Evolutionary conservation across 2,888 invertebrate species (phyloP), one percentile per base, ranked within the genome.

Genomic region (Tetragonisca angustula): DNA sequence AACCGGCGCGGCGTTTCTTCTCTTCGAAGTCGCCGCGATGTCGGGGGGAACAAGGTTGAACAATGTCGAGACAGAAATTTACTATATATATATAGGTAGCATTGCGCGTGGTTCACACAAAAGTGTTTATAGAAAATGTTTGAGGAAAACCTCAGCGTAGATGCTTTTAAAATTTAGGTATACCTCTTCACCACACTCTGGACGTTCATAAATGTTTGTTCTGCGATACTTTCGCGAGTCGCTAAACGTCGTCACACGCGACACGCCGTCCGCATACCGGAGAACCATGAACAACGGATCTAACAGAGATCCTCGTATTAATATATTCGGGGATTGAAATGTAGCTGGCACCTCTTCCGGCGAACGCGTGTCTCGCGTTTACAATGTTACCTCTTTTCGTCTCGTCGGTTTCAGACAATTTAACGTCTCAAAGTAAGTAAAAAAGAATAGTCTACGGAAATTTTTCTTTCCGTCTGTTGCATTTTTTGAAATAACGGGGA

Each of bases 1-100:
- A 85, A 87, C 87, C 85, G 84, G 84, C 81, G 79, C 85, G 84
- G 84, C 81, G 79, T 87, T 80, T 82, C 85, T 81, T 85, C 84
- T 87, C 84, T 81, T 86, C 70, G 71, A 83, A 21, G 76, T 79
- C 80, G 80, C 76, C 65, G 68, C 27, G 72, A 72, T 71, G 52
- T 36, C 65, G 64, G 69, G 69, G 68, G 52, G 79, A 71, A 80
- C 83, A 80, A 73, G 80, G 83, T 79, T 79, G 83, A 73, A 76
- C 68, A 79, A 76, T 74, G 68, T 78, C 21, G 65, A 56, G 6
- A 56, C 67, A 70, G 62, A 68, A 24, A n/a, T n/a, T 59, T 24
- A 59, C n/a, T 5, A 2, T 43, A 1, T 5, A 2, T 11, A 1
- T 43, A 43, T 43, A n/a, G n/a, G 36, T 36, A 36, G 36, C 1